Evolutionary conservation across 2,888 invertebrate species (phyloP).

Genomic region (Lasioglossum pauxillum): DNA sequence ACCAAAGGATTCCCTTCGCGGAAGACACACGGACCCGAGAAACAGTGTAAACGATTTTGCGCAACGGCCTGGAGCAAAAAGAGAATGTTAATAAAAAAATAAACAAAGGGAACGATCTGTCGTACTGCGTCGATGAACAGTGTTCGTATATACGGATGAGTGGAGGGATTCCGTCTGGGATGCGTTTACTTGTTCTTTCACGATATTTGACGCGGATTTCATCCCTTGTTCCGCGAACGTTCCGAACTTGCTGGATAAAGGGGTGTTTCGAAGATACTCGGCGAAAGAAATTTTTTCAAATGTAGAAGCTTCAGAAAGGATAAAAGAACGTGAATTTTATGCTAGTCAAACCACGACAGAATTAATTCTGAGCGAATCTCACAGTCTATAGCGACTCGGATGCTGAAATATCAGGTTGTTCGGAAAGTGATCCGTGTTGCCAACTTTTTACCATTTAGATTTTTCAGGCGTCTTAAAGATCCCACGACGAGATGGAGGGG

Average conservation of each 20-base stretch:
- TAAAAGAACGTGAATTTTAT: too few relatives aligned
- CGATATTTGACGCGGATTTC: background rate
- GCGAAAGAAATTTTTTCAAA: background rate
- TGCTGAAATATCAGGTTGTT: too few relatives aligned
- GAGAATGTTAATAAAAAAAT: background rate
- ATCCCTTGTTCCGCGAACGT: background rate
- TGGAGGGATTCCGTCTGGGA: background rate
- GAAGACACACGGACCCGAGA: conserved; percentile 40
- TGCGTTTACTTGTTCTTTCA: conserved; percentile 4
- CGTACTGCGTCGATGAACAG: conserved; percentile 42
- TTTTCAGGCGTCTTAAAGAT: too few relatives aligned
- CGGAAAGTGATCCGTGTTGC: too few relatives aligned
- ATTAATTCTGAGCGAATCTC: too few relatives aligned
- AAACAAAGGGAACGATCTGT: conserved; percentile 34
- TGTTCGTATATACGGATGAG: conserved; percentile 9
- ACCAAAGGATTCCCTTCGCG: conserved; percentile 52
- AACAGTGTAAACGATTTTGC: conserved; percentile 39
- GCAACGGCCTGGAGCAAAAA: background rate
- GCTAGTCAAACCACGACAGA: too few relatives aligned
- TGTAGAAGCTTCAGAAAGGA: background rate
- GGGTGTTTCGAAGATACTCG: too few relatives aligned
- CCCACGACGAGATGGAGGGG: background rate
- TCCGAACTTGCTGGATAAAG: background rate
- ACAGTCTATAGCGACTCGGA: too few relatives aligned
- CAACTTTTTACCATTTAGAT: too few relatives aligned